Percentiles rank a stretch among this genome's conserved stretches.
phyloP scores from a whole-genome alignment of 2,113 vertebrate species.

The Stigmatopora argus region DNA sequence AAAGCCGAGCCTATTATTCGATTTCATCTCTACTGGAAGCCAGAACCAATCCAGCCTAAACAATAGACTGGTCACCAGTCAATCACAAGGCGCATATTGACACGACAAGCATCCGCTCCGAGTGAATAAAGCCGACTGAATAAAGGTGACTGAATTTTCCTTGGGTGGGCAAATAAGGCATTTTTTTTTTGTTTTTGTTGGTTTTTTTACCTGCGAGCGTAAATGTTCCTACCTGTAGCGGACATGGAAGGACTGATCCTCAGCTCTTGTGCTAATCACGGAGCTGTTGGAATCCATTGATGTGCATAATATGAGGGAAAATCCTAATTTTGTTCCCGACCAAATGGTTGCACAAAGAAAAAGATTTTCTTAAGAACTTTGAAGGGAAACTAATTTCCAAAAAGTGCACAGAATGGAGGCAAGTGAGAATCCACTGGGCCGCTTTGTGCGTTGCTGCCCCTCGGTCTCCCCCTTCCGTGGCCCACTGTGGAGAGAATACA shows the following conservation, averaged over 20 bases:
- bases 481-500: slow-evolving; percentile 92
- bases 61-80: too few species aligned
- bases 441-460: slow-evolving; percentile 51
- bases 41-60: too few species aligned
- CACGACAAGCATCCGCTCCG: too few species aligned
- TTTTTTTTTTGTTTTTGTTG: too few species aligned
- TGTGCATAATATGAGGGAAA: slow-evolving; percentile 79
- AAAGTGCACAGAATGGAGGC: slow-evolving; percentile 47
- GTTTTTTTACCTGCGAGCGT: too few species aligned
- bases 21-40: too few species aligned
- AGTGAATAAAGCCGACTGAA: too few species aligned
- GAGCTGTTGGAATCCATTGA: slow-evolving; percentile 80
- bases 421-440: slow-evolving; percentile 58
- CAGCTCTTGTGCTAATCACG: slow-evolving; percentile 77
- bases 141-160: too few species aligned
- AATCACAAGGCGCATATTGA: too few species aligned
- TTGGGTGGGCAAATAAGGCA: too few species aligned
- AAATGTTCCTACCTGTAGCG: slow-evolving; percentile 89
- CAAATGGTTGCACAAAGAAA: slow-evolving; percentile 46
- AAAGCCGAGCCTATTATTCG: too few species aligned
- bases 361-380: slow-evolving; percentile 4
- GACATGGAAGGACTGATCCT: slow-evolving; percentile 85
- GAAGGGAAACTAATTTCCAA: not conserved
- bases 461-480: slow-evolving; percentile 67
- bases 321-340: slow-evolving; percentile 57